Base-by-base conservation (phyloP, 2,113 vertebrate genomes). In the Solenodon paradoxus region DNA sequence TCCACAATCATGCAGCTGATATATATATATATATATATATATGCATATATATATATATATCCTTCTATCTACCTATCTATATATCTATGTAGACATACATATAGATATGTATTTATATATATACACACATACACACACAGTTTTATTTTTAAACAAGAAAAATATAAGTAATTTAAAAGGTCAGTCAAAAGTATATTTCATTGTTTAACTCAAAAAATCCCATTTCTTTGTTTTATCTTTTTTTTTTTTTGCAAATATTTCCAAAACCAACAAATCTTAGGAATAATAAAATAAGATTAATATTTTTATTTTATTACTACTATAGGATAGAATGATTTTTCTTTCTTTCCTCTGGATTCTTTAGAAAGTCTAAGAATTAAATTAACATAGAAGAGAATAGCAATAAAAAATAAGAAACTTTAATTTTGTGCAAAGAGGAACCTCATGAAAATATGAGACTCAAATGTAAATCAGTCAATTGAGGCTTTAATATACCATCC, bases 221-320 rank as follows among this genome's bases (percentile, higher is more conserved):
- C 68, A 40, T 87, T 69, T 42, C 61, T 94, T 87, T 19, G 32
- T 22, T 69, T 45, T 90, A 16, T n/a, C 32, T 77, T 42, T 92
- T 96, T 63, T 93, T 69, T 96, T 84, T 87, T 30, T 53, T 22
- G 51, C 96, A 63, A 22, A 72, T 74, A 88, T 81, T 47, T 93
- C 26, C 30, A 51, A 88, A 91, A 45, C 10, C 32, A 98, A 71
- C 78, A 69, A 57, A 79, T 91, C 49, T 89, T 90, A 40, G 32
- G 59, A 97, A 95, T 75, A 92, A 95, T 86, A 0, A 0, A 97
- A 64, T 26, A 90, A 90, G 19, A 91, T 51, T 20, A 96, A 51
- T 66, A 64, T 42, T 24, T 61, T 93, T 71, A 24, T 55, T 66
- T 90, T 79, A 55, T 64, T 92, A 85, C 86, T 89, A 57, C 20